Conservation (phyloP, 2,797 vertebrate species). For the Dryobates pubescens region DNA sequence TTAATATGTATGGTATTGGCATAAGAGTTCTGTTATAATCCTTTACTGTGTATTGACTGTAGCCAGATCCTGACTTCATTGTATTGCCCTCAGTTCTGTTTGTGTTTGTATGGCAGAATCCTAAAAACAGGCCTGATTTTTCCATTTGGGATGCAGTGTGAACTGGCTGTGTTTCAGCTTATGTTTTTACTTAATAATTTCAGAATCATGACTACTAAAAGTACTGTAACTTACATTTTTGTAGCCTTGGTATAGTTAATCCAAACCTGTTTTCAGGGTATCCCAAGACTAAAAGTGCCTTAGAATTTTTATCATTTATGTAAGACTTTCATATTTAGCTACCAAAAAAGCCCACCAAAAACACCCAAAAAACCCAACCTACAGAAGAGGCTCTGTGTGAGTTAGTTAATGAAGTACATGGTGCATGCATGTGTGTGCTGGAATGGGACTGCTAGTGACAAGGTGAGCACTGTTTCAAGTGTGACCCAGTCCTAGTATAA, state of each 20-base stretch:
- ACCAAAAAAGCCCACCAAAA: neutral
- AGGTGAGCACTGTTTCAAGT: fast-evolving
- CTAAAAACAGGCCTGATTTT: neutral
- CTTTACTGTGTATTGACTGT: neutral
- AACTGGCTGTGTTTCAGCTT: neutral
- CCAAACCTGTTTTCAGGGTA: neutral
- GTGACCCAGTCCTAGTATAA: neutral
- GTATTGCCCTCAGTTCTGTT: neutral
- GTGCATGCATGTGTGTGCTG: neutral
- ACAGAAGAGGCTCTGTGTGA: fast-evolving
- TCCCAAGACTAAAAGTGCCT: neutral
- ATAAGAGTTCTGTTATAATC: neutral
- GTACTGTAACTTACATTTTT: neutral
- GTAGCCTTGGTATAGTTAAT: neutral
- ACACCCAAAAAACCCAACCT: neutral
- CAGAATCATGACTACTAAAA: neutral
- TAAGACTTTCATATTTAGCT: neutral
- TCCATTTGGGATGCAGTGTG: neutral
- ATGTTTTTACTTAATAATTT: neutral
- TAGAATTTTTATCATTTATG: neutral
- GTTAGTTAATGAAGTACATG: neutral
- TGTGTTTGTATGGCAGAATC: neutral
- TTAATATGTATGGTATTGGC: neutral
- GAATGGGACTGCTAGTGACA: neutral
- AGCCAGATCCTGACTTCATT: neutral